Evolutionary conservation across 1,140 invertebrate species (phyloP).

Genomic region (Diprion similis): DNA sequence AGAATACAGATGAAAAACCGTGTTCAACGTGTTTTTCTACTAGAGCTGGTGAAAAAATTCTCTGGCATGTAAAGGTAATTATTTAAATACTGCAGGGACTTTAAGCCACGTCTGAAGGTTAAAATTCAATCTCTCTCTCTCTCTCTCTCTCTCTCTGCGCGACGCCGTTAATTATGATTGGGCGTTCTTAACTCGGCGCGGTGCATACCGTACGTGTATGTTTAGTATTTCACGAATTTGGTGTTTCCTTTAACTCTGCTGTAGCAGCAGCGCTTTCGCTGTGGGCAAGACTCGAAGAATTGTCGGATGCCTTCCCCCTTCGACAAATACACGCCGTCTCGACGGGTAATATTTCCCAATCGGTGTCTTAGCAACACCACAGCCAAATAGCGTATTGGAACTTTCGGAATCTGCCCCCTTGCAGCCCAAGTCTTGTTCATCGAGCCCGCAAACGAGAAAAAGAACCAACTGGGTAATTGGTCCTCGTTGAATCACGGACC

Average conservation of each 20-base stretch:
- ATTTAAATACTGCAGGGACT: too few relatives aligned
- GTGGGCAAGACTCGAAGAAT: background rate
- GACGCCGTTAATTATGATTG: background rate
- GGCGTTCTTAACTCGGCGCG: background rate
- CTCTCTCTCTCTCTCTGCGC: background rate
- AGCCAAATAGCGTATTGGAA: conserved; percentile 1
- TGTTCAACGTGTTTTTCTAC: too few relatives aligned
- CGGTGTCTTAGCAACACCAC: background rate
- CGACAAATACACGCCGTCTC: background rate
- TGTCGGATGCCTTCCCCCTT: background rate
- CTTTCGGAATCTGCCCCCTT: background rate
- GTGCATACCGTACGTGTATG: too few relatives aligned
- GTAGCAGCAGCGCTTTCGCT: background rate
- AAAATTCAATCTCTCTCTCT: too few relatives aligned
- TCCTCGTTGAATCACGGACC: too few relatives aligned
- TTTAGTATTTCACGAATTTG: background rate
- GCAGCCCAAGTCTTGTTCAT: too few relatives aligned
- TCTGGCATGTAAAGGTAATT: too few relatives aligned
- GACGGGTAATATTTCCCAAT: conserved; percentile 1
- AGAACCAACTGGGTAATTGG: too few relatives aligned
- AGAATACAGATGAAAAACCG: too few relatives aligned
- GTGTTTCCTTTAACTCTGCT: background rate
- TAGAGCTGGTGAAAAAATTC: too few relatives aligned
- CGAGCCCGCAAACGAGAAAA: too few relatives aligned
- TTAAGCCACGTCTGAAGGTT: too few relatives aligned